phyloP scores from a whole-genome alignment of 1,140 invertebrate species.

The roundworm (Caenorhabditis elegans) region WBcel235 BX284605.5:10278001-10278500 shows the following conservation, averaged over 20 bases:
- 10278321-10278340: conserved; percentile 24
- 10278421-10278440: too few relatives aligned
- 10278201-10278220: conserved; percentile 6
- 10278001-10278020: neutral
- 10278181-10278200: conserved; percentile 12
- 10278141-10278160: conserved; percentile 7
- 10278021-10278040: neutral
- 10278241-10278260: conserved; percentile 40
- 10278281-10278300: conserved; percentile 27
- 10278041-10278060: neutral
- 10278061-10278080: neutral
- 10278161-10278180: conserved; percentile 24
- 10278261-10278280: conserved; percentile 46
- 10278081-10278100: neutral
- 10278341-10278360: conserved; percentile 37
- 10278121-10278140: conserved; percentile 1
- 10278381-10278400: too few relatives aligned
- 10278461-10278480: neutral
- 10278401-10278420: too few relatives aligned
- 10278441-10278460: too few relatives aligned
- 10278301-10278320: conserved; percentile 29
- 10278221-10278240: conserved; percentile 30
- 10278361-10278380: conserved; percentile 41
- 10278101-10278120: neutral
- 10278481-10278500: too few relatives aligned